Conservation (phyloP, 1,140 invertebrate genomes). For the Danaus melanippus region DNA sequence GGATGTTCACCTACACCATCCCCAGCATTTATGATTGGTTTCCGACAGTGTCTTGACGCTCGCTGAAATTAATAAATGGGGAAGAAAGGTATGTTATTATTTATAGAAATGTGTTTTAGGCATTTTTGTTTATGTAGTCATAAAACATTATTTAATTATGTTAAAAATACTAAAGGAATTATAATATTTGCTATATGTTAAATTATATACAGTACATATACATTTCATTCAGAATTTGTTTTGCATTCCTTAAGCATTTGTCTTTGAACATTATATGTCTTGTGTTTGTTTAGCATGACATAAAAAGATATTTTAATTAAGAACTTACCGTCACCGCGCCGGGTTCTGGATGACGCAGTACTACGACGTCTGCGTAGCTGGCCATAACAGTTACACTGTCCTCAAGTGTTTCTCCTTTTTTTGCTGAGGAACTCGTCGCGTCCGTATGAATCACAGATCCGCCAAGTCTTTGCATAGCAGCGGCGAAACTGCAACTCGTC, state of each 20-base stretch:
- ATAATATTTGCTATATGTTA: neutral
- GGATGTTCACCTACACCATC: constrained; percentile 99
- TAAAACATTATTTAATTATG: too few species aligned
- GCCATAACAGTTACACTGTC: constrained; percentile 90
- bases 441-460: constrained; percentile 93
- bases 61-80: constrained; percentile 70
- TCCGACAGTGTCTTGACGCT: constrained; percentile 85
- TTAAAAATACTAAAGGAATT: too few species aligned
- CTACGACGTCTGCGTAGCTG: constrained; percentile 92
- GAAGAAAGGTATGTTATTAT: too few species aligned
- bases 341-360: constrained; percentile 92
- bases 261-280: neutral
- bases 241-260: too few species aligned
- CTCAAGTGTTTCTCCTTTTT: constrained; percentile 97
- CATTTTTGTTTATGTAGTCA: too few species aligned
- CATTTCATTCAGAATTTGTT: too few species aligned
- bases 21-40: constrained; percentile 97
- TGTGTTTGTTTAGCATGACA: constrained; percentile 7
- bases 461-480: constrained; percentile 96
- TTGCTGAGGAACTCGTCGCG: constrained; percentile 89
- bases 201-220: neutral
- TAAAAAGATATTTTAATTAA: constrained; percentile 5
- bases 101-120: too few species aligned
- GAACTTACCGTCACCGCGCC: constrained; percentile 90
- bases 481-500: constrained; percentile 95